Base-by-base conservation (phyloP, 2,888 invertebrate species). In the Volucella inflata region DNA sequence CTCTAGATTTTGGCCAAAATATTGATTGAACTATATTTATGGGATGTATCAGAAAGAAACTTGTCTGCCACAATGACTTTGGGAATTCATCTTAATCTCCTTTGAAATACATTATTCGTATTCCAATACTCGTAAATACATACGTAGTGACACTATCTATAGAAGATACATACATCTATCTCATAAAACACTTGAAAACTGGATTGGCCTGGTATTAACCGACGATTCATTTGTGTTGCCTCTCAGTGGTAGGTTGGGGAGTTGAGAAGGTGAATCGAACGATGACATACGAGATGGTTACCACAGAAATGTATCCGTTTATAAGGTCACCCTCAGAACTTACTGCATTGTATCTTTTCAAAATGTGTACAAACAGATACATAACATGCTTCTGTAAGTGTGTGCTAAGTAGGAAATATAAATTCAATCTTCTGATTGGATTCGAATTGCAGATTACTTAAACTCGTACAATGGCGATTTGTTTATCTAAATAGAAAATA, bases 371-470 rank as follows among this genome's bases (percentile, higher is more conserved):
- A 30, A 0, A 30, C 30, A 30, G 30, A 30, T 30, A 30, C 30
- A 6, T 30, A 30, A 30, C 30, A 6, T 30, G 6, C 0, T 30
- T 30, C 30, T 11, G 10, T 59, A 11, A 10, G 21, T 53, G 40
- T 40, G 44, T 44, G 67, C 30, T 51, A 42, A 17, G 40, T 75
- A 70, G 70, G 70, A 77, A 77, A 70, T 62, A 62, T 62, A 62
- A 60, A 68, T 62, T 70, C 60, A 62, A 77, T 60, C 68, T 53
- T 68, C 60, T 60, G 70, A 77, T 77, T 70, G 68, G 68, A 70
- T 68, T 70, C 68, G 46, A 60, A 62, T 77, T 77, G 68, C 68
- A 62, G 68, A 77, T 77, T 77, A 75, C 65, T 44, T 11, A 17
- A 16, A 30, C 12, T 8, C 8, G 8, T n/a, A n/a, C 48, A 14